Percentiles rank a stretch among this genome's conserved stretches.
phyloP scores from a whole-genome alignment of 2,888 invertebrate genomes.

The Abrostola tripartita region DNA sequence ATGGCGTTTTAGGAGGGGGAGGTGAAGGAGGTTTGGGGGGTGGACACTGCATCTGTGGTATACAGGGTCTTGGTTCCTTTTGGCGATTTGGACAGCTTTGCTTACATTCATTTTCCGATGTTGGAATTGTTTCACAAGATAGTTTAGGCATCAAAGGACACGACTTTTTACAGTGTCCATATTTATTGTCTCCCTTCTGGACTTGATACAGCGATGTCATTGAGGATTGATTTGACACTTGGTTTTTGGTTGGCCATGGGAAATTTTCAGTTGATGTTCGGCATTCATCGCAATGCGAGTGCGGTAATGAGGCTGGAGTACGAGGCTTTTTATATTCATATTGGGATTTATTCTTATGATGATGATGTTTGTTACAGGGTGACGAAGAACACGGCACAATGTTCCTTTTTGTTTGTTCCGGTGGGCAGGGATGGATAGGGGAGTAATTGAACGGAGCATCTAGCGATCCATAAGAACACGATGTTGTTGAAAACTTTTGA shows the following conservation, averaged over 20 bases:
- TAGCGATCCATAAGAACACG: constrained; percentile 15
- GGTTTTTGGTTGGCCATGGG: constrained; percentile 42
- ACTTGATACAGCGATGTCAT: constrained; percentile 12
- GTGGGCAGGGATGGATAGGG: constrained; percentile 46
- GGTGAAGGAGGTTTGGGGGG: constrained; percentile 6
- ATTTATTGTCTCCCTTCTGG: not conserved
- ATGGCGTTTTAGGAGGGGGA: constrained; percentile 13
- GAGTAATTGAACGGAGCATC: constrained; percentile 40
- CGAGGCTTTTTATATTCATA: not conserved
- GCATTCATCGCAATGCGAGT: constrained; percentile 4
- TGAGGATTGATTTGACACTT: constrained; percentile 31
- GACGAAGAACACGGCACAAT: constrained; percentile 9
- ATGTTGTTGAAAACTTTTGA: constrained; percentile 10
- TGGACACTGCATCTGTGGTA: constrained; percentile 39
- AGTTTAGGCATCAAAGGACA: constrained; percentile 37
- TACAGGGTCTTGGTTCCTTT: constrained; percentile 22
- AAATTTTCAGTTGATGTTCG: constrained; percentile 8
- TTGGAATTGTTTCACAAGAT: constrained; percentile 46
- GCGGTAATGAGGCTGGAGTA: not conserved
- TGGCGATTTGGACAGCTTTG: constrained; percentile 48
- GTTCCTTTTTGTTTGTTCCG: constrained; percentile 3
- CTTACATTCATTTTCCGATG: constrained; percentile 50
- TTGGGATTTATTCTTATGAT: not conserved
- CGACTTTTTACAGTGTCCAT: constrained; percentile 15
- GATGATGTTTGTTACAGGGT: constrained; percentile 13